phyloP scores from a whole-genome alignment of 1,140 invertebrate genomes.

The Drosophila pruinosa region DNA sequence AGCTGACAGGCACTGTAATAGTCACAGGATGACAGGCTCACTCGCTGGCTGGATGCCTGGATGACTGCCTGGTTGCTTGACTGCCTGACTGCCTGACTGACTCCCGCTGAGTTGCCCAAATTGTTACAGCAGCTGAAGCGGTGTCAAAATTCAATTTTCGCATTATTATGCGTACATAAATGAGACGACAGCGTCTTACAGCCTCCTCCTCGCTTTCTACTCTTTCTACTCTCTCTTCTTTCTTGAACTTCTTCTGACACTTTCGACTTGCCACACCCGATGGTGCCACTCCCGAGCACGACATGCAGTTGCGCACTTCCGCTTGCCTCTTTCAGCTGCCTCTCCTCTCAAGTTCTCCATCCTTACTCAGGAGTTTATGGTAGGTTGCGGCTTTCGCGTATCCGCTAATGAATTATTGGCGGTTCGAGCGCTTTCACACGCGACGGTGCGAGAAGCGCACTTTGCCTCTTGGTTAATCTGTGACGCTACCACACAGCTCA shows the following conservation, averaged over 20 bases:
- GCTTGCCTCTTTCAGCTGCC: neutral
- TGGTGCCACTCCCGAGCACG: neutral
- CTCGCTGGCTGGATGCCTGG: neutral
- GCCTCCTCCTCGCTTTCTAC: neutral
- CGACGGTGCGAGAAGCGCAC: conserved; percentile 28
- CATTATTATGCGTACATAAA: conserved; percentile 54
- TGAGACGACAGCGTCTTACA: conserved; percentile 1
- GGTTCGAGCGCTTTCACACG: neutral
- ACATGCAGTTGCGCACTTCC: conserved; percentile 3
- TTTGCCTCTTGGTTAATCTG: conserved; percentile 38
- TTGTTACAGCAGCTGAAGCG: conserved; percentile 3
- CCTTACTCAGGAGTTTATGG: too few species aligned
- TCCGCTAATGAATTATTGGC: conserved; percentile 41
- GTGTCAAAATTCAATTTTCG: conserved; percentile 78
- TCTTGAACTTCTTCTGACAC: neutral
- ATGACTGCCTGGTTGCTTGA: neutral
- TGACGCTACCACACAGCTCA: neutral
- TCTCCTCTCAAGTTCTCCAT: too few species aligned
- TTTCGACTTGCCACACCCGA: neutral
- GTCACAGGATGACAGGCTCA: conserved; percentile 13
- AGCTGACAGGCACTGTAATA: conserved; percentile 26
- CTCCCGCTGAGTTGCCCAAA: conserved; percentile 19
- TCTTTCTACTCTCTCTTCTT: neutral
- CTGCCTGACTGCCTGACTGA: neutral
- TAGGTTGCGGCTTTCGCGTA: conserved; percentile 10